phyloP scores from a whole-genome alignment of 2,113 vertebrate genomes.

The Mohoua ochrocephala region DNA sequence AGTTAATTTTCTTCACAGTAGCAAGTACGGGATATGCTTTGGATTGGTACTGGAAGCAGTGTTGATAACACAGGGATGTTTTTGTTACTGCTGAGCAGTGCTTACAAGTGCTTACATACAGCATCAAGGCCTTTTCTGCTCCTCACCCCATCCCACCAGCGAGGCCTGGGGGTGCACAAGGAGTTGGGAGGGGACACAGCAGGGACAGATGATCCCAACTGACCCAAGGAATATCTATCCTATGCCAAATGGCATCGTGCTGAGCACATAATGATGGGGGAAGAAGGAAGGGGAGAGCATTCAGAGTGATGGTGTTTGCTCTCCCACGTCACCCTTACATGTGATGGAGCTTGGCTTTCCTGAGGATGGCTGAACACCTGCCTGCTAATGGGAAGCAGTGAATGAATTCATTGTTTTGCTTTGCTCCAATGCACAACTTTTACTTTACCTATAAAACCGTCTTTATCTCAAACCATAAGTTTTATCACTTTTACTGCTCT shows the following conservation, averaged over 20 bases:
- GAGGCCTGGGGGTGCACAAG: neutral
- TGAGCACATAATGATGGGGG: neutral
- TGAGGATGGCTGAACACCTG: neutral
- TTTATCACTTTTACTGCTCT: neutral
- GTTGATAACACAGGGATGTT: neutral
- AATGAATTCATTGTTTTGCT: neutral
- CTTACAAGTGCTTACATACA: neutral
- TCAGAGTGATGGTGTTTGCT: neutral
- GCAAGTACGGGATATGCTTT: rapidly evolving
- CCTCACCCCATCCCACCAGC: neutral
- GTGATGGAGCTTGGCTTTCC: neutral
- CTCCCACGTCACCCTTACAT: neutral
- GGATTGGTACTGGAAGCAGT: neutral
- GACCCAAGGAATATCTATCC: neutral
- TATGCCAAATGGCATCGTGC: neutral
- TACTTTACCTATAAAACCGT: neutral
- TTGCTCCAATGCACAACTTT: neutral
- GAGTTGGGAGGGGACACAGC: neutral
- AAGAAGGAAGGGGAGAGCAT: neutral
- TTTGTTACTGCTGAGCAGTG: neutral
- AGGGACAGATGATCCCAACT: neutral
- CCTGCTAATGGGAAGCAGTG: neutral
- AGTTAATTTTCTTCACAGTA: neutral
- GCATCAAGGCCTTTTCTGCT: neutral
- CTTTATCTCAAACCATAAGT: neutral